A percentile compares a stretch with the other conserved stretches of the same genome.
Evolutionary conservation across 2,888 invertebrate genomes (phyloP).

Genomic region (Cylindroiulus punctatus): DNA sequence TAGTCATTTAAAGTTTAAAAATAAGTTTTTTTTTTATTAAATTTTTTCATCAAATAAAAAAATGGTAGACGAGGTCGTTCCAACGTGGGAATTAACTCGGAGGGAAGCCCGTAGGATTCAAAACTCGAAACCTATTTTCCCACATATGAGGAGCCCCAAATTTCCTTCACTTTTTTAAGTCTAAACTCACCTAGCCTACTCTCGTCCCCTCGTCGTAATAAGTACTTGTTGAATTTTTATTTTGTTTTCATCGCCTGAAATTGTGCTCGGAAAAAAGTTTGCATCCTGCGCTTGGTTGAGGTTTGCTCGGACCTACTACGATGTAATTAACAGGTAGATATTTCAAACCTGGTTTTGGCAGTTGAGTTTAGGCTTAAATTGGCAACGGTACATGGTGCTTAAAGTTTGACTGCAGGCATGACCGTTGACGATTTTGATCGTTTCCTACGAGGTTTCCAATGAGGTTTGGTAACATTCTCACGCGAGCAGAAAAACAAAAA

Average conservation of each 20-base stretch:
- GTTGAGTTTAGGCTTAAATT: background rate
- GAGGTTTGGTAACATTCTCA: background rate
- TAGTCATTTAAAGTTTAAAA: constrained; percentile 11
- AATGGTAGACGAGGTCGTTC: background rate
- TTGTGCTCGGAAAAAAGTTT: background rate
- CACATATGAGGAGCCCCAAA: constrained; percentile 9
- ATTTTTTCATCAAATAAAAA: background rate
- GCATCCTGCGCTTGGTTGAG: background rate
- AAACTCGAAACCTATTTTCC: constrained; percentile 24
- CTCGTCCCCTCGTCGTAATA: background rate
- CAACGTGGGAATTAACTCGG: background rate
- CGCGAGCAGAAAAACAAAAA: constrained; percentile 12
- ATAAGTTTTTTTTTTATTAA: background rate
- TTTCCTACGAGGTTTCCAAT: no score
- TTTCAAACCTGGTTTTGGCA: background rate
- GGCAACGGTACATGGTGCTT: constrained; percentile 5
- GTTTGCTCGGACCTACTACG: background rate
- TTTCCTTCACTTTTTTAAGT: background rate
- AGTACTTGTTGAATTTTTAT: constrained; percentile 42
- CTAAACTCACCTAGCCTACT: background rate
- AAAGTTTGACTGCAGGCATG: constrained; percentile 3
- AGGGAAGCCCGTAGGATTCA: background rate
- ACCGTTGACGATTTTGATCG: background rate
- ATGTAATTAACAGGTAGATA: constrained; percentile 23
- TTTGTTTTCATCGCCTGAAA: constrained; percentile 18